phyloP scores from a whole-genome alignment of 2,797 vertebrate genomes.

The Eremophila alpestris region DNA sequence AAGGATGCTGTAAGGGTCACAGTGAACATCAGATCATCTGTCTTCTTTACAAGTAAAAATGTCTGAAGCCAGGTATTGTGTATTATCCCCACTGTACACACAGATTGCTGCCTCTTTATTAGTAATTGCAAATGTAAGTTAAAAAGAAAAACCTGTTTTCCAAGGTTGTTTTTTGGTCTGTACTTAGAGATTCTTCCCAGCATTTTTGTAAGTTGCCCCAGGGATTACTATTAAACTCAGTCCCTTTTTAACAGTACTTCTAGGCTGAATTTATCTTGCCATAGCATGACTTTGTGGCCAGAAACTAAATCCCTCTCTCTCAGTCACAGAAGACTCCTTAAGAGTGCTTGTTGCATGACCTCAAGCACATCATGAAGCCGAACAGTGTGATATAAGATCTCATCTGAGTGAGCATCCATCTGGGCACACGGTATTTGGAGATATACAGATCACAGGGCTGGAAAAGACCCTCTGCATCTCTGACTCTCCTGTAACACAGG shows the following conservation, averaged over 20 bases:
- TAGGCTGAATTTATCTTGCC: not conserved
- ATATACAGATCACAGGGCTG: not conserved
- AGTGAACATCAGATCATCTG: not conserved
- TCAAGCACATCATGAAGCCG: not conserved
- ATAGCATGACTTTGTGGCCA: not conserved
- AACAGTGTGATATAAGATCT: not conserved
- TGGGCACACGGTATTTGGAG: not conserved
- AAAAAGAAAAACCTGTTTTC: not conserved
- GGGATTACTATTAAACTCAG: not conserved
- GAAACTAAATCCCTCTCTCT: not conserved
- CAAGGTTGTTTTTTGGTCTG: not conserved
- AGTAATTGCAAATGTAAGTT: not conserved
- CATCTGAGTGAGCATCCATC: not conserved
- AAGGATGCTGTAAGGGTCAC: not conserved
- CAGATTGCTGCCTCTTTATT: not conserved
- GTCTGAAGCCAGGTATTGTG: not conserved
- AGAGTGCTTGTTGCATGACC: not conserved
- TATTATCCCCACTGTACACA: fast-evolving
- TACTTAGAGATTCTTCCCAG: not conserved
- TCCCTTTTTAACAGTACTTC: not conserved
- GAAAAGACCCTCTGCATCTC: not conserved
- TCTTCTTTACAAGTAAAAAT: not conserved
- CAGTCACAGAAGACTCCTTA: not conserved
- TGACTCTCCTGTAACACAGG: not conserved
- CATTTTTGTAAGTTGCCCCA: not conserved